Evolutionary conservation across 2,113 vertebrate genomes (phyloP).

Genomic region (Stercorarius parasiticus): DNA sequence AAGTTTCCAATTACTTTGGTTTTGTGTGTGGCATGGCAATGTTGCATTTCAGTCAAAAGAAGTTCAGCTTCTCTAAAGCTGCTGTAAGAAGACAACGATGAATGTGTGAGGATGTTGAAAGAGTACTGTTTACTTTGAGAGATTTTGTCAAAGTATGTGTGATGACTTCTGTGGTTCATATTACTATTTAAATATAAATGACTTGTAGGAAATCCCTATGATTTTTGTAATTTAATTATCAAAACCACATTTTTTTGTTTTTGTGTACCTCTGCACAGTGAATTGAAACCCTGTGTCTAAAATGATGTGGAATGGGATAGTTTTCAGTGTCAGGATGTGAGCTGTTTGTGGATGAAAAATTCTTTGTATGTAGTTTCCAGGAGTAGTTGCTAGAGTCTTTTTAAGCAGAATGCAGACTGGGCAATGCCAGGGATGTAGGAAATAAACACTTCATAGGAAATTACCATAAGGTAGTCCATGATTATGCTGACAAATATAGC

Average conservation of each 20-base stretch:
- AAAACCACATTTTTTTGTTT: not conserved
- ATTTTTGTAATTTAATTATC: not conserved
- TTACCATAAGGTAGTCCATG: not conserved
- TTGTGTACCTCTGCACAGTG: not conserved
- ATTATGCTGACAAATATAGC: not conserved
- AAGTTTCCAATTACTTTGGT: not conserved
- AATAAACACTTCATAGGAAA: not conserved
- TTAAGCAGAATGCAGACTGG: not conserved
- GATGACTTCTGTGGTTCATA: not conserved
- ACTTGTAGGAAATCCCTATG: not conserved
- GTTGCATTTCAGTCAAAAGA: not conserved
- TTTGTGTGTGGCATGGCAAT: not conserved
- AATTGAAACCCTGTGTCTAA: not conserved
- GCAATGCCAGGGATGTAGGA: not conserved
- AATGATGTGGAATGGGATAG: not conserved
- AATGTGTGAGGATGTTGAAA: not conserved
- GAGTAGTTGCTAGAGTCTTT: not conserved
- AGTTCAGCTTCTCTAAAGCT: not conserved
- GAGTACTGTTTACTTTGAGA: not conserved
- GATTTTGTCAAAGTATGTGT: not conserved
- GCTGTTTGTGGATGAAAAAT: not conserved
- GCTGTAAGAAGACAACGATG: not conserved
- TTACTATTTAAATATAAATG: conserved; percentile 23
- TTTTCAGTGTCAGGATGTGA: not conserved
- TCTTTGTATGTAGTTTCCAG: not conserved